phyloP scores from a whole-genome alignment of 2,888 invertebrate genomes.

The Mystacides longicornis region DNA sequence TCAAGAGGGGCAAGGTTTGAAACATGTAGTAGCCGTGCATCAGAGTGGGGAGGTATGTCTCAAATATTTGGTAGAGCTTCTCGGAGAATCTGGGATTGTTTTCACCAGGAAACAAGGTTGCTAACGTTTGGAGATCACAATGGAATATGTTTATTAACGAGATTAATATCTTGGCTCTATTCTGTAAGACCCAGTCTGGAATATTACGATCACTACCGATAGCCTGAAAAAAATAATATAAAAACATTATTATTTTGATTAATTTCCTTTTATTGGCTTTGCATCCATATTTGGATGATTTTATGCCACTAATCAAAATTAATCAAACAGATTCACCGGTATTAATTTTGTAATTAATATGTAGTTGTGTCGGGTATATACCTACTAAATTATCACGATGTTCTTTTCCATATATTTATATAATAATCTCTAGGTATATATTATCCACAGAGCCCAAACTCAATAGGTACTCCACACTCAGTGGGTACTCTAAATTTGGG shows the following conservation, averaged over 20 bases:
- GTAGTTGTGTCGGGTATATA: too few relatives aligned
- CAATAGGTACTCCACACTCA: too few relatives aligned
- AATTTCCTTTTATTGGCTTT: too few relatives aligned
- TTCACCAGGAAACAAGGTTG: slow-evolving; percentile 48
- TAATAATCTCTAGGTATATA: too few relatives aligned
- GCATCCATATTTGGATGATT: too few relatives aligned
- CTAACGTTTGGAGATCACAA: slow-evolving; percentile 69
- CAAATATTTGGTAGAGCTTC: slow-evolving; percentile 78
- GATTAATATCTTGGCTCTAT: slow-evolving; percentile 69
- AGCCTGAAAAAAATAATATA: slow-evolving; percentile 49
- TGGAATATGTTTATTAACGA: slow-evolving; percentile 78
- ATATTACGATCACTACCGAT: slow-evolving; percentile 83
- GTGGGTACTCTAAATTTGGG: too few relatives aligned
- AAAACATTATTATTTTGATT: background rate
- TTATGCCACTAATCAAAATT: too few relatives aligned
- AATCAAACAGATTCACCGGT: too few relatives aligned
- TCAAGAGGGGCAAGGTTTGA: slow-evolving; percentile 72
- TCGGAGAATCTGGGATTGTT: slow-evolving; percentile 54
- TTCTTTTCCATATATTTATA: too few relatives aligned
- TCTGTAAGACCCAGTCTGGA: slow-evolving; percentile 72
- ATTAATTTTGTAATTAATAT: too few relatives aligned
- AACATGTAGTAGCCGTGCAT: slow-evolving; percentile 79
- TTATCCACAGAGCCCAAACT: too few relatives aligned
- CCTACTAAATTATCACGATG: too few relatives aligned
- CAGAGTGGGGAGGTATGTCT: slow-evolving; percentile 80